Evolutionary conservation across 2,113 vertebrate genomes (phyloP), one percentile per base, ranked within the genome.

Genomic region (Dicaeum eximium): DNA sequence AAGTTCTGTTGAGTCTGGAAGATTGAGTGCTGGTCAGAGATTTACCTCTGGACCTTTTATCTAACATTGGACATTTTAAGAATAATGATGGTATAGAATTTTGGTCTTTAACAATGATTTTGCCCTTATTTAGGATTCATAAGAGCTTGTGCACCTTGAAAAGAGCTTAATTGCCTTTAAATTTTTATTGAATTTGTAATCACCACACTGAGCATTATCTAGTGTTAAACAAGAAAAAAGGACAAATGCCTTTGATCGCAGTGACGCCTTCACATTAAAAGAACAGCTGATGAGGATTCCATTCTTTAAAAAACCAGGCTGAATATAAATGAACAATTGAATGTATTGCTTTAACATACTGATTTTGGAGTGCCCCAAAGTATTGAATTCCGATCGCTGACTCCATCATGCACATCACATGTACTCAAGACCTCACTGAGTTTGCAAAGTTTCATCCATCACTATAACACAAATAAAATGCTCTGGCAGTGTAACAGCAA

Each of bases 171-270:
- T 53, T 70, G 47, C 9, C 38, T 50, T 80, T 70, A 82, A 19
- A 45, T 85, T 92, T 88, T 82, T 73, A 90, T 86, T 67, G 69
- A 69, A 78, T 81, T 86, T 85, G 22, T 75, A 91, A 93, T 92
- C 86, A 75, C 38, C 35, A n/a, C 40, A 31, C 13, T 72, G 35
- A 72, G 13, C 12, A 44, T 54, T 90, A 86, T 37, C 60, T 70
- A 42, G 11, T 13, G 8, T 82, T 66, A 60, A 56, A 45, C 79
- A 60, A 92, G 57, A 91, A 82, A 25, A 80, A 80, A 75, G 2
- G 28, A 92, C 28, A 92, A 86, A 67, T 74, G 74, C 20, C 35
- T 83, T 87, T 87, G 18, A 58, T 74, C 0, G 0, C 11, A 60
- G 14, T 65, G 30, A 11, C 15, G 33, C 11, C 83, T 92, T 77